Evolutionary conservation across 2,113 vertebrate genomes (phyloP).

Genomic region (Anthoscopus minutus): DNA sequence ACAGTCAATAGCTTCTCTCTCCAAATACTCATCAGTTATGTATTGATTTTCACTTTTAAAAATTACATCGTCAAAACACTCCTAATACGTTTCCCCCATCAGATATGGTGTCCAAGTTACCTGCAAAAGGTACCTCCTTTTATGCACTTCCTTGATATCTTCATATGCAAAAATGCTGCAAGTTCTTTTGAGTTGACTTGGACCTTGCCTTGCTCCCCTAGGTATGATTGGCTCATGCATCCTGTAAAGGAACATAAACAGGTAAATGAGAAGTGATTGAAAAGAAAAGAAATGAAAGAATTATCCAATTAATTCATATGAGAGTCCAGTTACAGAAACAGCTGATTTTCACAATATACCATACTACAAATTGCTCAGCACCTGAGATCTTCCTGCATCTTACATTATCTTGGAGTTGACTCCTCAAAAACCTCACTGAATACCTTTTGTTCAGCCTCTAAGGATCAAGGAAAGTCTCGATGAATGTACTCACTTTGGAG

Average conservation of each 20-base stretch:
- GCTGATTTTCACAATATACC: background rate
- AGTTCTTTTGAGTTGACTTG: conserved; percentile 92
- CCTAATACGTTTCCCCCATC: background rate
- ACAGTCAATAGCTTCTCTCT: background rate
- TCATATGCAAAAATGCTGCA: conserved; percentile 98
- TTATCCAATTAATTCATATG: background rate
- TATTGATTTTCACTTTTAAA: background rate
- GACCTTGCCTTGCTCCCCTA: conserved; percentile 90
- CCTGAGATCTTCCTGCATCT: background rate
- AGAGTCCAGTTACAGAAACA: background rate
- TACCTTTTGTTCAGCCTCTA: background rate
- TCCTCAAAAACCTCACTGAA: background rate
- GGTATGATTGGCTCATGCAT: conserved; percentile 98
- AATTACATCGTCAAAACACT: fast-evolving
- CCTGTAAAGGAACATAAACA: conserved; percentile 55
- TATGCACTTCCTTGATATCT: conserved; percentile 98
- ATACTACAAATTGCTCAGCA: background rate
- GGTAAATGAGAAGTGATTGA: background rate
- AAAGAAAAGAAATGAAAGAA: background rate
- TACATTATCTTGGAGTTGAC: background rate
- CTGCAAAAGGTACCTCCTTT: conserved; percentile 95
- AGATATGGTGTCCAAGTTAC: conserved; percentile 44
- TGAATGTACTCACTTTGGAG: conserved; percentile 81
- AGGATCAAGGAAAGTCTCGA: background rate
- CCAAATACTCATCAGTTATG: background rate